Evolutionary conservation across 2,113 vertebrate species (phyloP), one percentile per base, ranked within the genome.

Genomic region (Ptyas mucosa): DNA sequence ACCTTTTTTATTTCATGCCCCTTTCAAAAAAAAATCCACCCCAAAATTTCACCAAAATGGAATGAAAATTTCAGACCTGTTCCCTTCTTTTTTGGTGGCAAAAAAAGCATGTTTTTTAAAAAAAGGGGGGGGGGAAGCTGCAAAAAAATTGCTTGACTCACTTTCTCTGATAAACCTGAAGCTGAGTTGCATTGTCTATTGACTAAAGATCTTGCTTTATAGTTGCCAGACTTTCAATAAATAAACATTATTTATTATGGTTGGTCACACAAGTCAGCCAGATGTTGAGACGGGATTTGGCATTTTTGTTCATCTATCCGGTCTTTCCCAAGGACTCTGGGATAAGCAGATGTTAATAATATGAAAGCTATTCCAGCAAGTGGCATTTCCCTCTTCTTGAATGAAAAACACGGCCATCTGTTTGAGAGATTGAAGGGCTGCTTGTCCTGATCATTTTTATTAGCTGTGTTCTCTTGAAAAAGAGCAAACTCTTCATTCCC

Each of bases 401-500:
- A 23, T 4, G 46, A 55, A 88, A 69, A 43, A 21, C 2, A 55
- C 23, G 34, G 46, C 46, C 2, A 0, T 58, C 87, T 87, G 24
- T 93, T 94, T 75, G 18, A 0, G 58, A 64, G 29, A 0, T 53
- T 87, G 0, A 52, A 12, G 0, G 88, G 90, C 91, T 15, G 2
- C 23, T 55, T 0, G 0, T 69, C 90, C 55, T 21, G 34, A 9
- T 20, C 12, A 0, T 69, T 69, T 69, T 69, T 85, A 29, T 54
- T 24, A 88, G 87, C 57, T 39, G 53, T 92, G 51, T 54, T 61
- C 55, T 55, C 2, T 61, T 26, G 49, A 14, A 54, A 20, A 23
- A 0, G 6, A 49, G 5, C 29, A 0, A 1, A 2, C 87, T 87
- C 64, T 93, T 20, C 24, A 8, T 5, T 20, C 15, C 2, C 0